Conservation (phyloP, 2,797 vertebrate species). For the Cephalopachus bancanus region DNA sequence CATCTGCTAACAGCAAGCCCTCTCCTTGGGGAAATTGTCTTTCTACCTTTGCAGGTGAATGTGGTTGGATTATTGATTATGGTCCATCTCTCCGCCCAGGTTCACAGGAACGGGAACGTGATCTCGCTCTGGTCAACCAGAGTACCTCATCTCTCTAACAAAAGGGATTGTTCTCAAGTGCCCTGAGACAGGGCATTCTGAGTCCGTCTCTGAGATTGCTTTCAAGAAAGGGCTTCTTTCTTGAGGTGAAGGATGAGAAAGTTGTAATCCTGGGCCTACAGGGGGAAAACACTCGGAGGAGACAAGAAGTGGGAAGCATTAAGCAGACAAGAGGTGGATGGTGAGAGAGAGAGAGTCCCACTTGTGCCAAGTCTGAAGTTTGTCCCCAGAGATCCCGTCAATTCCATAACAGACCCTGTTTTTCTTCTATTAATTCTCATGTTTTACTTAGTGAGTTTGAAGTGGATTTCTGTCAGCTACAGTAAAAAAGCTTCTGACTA, state of each 20-base stretch:
- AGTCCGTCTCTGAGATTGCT: background rate
- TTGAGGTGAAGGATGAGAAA: background rate
- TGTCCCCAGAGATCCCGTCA: background rate
- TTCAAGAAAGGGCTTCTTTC: background rate
- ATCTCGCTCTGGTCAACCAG: background rate
- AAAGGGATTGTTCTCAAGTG: background rate
- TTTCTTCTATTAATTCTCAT: background rate
- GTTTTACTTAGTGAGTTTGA: slow-evolving; percentile 12
- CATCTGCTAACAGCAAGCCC: background rate
- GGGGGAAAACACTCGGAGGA: background rate
- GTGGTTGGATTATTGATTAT: background rate
- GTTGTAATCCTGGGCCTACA: background rate
- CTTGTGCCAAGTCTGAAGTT: background rate
- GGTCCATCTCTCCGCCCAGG: background rate
- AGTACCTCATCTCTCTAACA: background rate
- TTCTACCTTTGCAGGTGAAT: background rate
- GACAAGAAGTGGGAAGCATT: background rate
- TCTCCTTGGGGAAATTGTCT: background rate
- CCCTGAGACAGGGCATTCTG: background rate
- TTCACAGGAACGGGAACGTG: background rate
- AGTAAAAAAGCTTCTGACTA: background rate
- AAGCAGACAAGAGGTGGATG: background rate
- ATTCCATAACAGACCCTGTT: background rate
- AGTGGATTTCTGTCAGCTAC: background rate
- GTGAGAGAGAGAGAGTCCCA: background rate